Evolutionary conservation across 2,797 vertebrate genomes (phyloP).

Genomic region (Glyptemys insculpta): DNA sequence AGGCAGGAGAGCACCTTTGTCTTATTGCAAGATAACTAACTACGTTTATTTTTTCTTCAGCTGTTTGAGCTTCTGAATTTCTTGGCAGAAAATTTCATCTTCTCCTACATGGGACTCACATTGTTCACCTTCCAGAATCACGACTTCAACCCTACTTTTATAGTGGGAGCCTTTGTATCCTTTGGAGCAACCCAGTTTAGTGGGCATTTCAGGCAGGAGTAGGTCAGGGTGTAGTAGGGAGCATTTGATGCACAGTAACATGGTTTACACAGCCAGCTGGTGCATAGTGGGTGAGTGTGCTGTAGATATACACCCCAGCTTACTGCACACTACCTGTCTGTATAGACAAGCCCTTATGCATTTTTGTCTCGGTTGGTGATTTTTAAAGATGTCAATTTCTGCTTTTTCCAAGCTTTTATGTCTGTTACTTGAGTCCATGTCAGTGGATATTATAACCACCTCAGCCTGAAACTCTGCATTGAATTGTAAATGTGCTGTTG

Average conservation of each 20-base stretch:
- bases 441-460: rapidly evolving
- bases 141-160: conserved; percentile 94
- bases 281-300: neutral
- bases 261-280: neutral
- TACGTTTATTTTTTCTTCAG: conserved; percentile 80
- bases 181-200: conserved; percentile 67
- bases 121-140: conserved; percentile 98
- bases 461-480: neutral
- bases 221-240: neutral
- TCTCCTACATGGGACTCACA: conserved; percentile 98
- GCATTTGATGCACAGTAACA: neutral
- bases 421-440: neutral
- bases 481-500: rapidly evolving
- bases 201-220: neutral
- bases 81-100: conserved; percentile 99
- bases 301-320: neutral
- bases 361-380: neutral
- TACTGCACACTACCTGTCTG: neutral
- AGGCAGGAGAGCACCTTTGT: neutral
- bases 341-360: neutral
- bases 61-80: conserved; percentile 98
- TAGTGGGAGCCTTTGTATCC: conserved; percentile 97
- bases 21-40: neutral
- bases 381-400: conserved; percentile 17
- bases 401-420: neutral